phyloP scores from a whole-genome alignment of 2,888 invertebrate species.

The Drosophila neonasuta region DNA sequence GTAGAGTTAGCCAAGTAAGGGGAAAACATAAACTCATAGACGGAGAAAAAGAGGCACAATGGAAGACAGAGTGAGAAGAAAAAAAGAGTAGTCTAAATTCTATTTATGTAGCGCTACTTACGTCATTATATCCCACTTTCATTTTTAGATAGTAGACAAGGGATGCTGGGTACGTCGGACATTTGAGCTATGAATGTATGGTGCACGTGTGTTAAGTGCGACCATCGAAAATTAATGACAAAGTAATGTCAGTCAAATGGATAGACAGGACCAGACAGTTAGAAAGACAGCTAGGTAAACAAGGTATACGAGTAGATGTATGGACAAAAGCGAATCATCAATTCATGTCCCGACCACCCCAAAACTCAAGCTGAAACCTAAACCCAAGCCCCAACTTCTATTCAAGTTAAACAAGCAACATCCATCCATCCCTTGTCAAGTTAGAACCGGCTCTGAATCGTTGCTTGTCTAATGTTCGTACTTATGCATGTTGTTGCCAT shows the following conservation, averaged over 20 bases:
- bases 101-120: slow-evolving; percentile 30
- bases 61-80: neutral
- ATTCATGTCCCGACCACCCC: slow-evolving; percentile 41
- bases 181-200: slow-evolving; percentile 66
- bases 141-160: slow-evolving; percentile 48
- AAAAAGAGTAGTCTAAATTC: slow-evolving; percentile 34
- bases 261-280: slow-evolving; percentile 62
- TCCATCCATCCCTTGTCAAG: slow-evolving; percentile 76
- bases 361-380: slow-evolving; percentile 15
- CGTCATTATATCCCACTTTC: slow-evolving; percentile 38
- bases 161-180: slow-evolving; percentile 52
- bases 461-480: slow-evolving; percentile 37
- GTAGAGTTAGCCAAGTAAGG: neutral
- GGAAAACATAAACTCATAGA: neutral
- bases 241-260: slow-evolving; percentile 80
- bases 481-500: slow-evolving; percentile 56
- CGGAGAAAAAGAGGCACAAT: neutral
- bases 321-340: slow-evolving; percentile 55
- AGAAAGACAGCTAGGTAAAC: slow-evolving; percentile 24
- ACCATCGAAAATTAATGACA: slow-evolving; percentile 80
- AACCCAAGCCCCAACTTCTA: slow-evolving; percentile 24
- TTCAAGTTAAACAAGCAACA: slow-evolving; percentile 35
- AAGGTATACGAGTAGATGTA: slow-evolving; percentile 11
- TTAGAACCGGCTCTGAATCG: slow-evolving; percentile 43
- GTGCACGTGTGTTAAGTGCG: slow-evolving; percentile 72